phyloP scores from a whole-genome alignment of 2,113 vertebrate genomes.

The Halcyon senegalensis region DNA sequence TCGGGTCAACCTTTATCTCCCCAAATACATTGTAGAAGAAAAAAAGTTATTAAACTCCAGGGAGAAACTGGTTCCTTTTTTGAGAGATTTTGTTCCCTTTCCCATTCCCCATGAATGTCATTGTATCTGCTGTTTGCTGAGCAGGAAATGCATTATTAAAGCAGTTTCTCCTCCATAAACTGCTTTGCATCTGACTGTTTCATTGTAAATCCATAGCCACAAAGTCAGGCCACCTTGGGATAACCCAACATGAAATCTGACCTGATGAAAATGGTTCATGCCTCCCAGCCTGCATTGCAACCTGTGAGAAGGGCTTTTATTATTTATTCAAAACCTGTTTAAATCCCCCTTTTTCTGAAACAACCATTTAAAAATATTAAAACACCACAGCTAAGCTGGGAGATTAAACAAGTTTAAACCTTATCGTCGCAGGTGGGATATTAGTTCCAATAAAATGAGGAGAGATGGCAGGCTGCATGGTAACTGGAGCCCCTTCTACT shows the following conservation, averaged over 20 bases:
- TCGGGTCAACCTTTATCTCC: conserved; percentile 4
- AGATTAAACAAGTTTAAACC: conserved; percentile 73
- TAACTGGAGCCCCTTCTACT: conserved; percentile 63
- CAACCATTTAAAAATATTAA: conserved; percentile 75
- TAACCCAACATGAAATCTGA: conserved; percentile 57
- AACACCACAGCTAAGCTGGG: conserved; percentile 66
- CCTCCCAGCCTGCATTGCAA: conserved; percentile 51
- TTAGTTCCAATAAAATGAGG: conserved; percentile 62
- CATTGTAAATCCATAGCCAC: conserved; percentile 48
- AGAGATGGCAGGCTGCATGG: conserved; percentile 48
- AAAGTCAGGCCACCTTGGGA: conserved; percentile 68
- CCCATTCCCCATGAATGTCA: conserved; percentile 17
- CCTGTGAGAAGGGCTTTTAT: conserved; percentile 64
- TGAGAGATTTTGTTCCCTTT: background rate
- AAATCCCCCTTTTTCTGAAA: conserved; percentile 66
- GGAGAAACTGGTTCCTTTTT: conserved; percentile 22
- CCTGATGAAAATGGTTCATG: conserved; percentile 58
- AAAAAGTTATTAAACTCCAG: conserved; percentile 29
- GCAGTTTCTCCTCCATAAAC: conserved; percentile 57
- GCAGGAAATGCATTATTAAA: conserved; percentile 71
- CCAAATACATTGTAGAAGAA: background rate
- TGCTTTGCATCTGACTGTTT: conserved; percentile 58
- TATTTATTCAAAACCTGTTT: conserved; percentile 70
- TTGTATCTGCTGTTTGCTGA: conserved; percentile 62
- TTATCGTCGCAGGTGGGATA: conserved; percentile 69